Conservation (phyloP, 2,113 vertebrate species). For the Neogobius melanostomus region DNA sequence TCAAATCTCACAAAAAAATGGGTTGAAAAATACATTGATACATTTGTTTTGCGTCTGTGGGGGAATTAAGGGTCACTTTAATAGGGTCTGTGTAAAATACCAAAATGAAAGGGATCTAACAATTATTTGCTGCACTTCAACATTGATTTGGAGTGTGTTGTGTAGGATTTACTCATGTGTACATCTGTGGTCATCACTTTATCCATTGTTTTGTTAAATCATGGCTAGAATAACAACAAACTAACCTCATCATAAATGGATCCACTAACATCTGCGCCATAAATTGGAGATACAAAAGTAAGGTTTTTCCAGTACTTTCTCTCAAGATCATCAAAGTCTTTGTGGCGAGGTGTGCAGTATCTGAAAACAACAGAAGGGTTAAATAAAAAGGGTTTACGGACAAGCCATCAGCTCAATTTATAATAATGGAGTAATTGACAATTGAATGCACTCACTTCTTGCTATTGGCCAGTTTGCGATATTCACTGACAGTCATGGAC, state of each 20-base stretch:
- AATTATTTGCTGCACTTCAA: too few species aligned
- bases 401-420: background rate
- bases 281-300: constrained; percentile 94
- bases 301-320: constrained; percentile 99
- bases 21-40: too few species aligned
- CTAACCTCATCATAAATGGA: constrained; percentile 94
- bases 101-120: too few species aligned
- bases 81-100: too few species aligned
- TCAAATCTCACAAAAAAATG: too few species aligned
- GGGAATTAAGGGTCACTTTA: too few species aligned
- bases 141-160: too few species aligned
- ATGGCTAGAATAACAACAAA: background rate
- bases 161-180: background rate
- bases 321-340: constrained; percentile 96
- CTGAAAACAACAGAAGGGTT: constrained; percentile 58
- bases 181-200: background rate
- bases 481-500: constrained; percentile 93
- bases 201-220: too few species aligned
- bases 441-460: constrained; percentile 83
- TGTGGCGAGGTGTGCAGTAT: constrained; percentile 94
- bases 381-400: background rate
- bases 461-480: constrained; percentile 92
- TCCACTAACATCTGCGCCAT: constrained; percentile 95
- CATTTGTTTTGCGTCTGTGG: too few species aligned
- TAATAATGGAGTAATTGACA: background rate